A percentile compares a stretch with the other conserved stretches of the same genome.
phyloP scores from a whole-genome alignment of 2,113 vertebrate species.

The Axis porcinus region DNA sequence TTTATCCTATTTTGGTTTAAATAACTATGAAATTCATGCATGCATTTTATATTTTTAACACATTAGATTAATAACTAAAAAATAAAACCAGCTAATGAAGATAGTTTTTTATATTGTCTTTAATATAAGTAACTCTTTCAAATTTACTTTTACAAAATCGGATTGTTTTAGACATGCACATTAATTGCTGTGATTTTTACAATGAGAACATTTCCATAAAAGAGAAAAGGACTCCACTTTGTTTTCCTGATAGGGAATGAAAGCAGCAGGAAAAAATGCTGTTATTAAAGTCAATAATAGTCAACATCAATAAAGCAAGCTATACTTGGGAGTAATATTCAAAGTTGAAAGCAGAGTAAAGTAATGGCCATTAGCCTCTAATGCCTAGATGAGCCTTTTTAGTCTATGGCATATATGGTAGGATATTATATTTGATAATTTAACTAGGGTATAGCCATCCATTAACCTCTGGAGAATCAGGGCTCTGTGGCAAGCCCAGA shows the following conservation, averaged over 20 bases:
- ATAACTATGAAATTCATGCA: background rate
- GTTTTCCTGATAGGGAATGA: background rate
- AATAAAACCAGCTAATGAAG: background rate
- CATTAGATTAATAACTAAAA: background rate
- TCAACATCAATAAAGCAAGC: slow-evolving; percentile 42
- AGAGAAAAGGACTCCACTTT: background rate
- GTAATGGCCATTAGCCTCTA: slow-evolving; percentile 52
- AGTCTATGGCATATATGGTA: slow-evolving; percentile 1
- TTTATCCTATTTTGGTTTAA: background rate
- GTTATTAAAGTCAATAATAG: slow-evolving; percentile 38
- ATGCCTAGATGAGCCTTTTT: slow-evolving; percentile 6
- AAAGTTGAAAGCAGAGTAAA: slow-evolving; percentile 52
- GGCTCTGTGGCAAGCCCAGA: background rate
- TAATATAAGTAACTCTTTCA: background rate
- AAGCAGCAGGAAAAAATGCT: background rate
- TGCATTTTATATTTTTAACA: background rate
- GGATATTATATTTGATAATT: slow-evolving; percentile 71
- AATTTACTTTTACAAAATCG: background rate
- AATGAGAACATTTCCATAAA: background rate
- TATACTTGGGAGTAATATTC: slow-evolving; percentile 62
- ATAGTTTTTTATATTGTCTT: background rate
- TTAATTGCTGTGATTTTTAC: background rate
- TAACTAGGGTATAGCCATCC: slow-evolving; percentile 58
- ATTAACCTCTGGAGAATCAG: slow-evolving; percentile 59
- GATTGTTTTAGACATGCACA: background rate